phyloP scores from a whole-genome alignment of 2,797 vertebrate species.

The Sitta carolinensis region DNA sequence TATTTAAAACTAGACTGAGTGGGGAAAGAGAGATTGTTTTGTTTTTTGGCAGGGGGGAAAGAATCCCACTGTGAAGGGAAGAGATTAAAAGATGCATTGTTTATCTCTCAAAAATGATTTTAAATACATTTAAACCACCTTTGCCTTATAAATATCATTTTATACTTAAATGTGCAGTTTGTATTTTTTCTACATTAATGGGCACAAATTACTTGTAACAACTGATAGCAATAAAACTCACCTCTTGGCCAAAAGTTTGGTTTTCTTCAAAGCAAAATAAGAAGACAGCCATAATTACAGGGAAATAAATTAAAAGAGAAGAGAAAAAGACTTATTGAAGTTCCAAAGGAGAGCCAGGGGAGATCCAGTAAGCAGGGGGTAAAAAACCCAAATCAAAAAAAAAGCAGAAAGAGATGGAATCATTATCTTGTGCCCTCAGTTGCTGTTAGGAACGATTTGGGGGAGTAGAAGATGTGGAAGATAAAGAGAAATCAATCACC shows the following conservation, averaged over 20 bases:
- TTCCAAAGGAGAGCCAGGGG: not conserved
- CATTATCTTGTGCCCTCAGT: not conserved
- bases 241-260: not conserved
- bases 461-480: not conserved
- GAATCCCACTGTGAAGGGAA: not conserved
- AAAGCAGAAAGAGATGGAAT: not conserved
- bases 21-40: not conserved
- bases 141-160: not conserved
- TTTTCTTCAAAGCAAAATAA: not conserved
- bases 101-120: not conserved
- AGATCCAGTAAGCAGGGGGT: not conserved
- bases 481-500: not conserved
- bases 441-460: not conserved
- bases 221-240: not conserved
- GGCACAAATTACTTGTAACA: not conserved
- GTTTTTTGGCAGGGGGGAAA: not conserved
- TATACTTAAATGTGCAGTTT: not conserved
- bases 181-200: not conserved
- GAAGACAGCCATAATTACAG: not conserved
- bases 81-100: not conserved
- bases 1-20: not conserved
- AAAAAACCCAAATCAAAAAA: not conserved
- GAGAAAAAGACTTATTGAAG: not conserved
- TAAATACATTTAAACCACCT: not conserved
- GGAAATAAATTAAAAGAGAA: not conserved